Conservation (phyloP, 2,888 invertebrate species). For the Amiota communis region DNA sequence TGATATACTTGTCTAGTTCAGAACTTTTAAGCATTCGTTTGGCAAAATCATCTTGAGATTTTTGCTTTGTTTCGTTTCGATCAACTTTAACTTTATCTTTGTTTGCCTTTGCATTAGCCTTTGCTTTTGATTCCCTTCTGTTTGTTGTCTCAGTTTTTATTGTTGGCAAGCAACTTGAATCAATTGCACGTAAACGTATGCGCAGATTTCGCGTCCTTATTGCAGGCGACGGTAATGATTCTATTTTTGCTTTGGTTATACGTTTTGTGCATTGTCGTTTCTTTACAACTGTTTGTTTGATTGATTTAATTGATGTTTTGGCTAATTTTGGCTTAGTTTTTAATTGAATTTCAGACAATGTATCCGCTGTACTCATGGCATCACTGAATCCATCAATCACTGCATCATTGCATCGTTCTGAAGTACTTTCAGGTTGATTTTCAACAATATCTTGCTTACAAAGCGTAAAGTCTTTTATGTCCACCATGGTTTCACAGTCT, state of each 20-base stretch:
- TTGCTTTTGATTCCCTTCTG: slow-evolving; percentile 2
- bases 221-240: background rate
- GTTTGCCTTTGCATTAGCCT: too few relatives aligned
- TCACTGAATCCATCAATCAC: background rate
- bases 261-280: background rate
- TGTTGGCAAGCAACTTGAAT: background rate
- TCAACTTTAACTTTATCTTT: slow-evolving; percentile 5
- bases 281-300: background rate
- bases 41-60: background rate
- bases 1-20: slow-evolving; percentile 7
- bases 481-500: background rate
- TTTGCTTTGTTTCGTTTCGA: background rate
- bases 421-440: background rate
- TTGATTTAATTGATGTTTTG: background rate
- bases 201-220: background rate
- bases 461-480: slow-evolving; percentile 3
- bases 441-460: slow-evolving; percentile 1
- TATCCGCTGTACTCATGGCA: background rate
- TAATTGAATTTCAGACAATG: background rate
- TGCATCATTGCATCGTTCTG: background rate
- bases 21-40: slow-evolving; percentile 4
- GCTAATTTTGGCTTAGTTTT: background rate
- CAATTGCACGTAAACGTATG: slow-evolving; percentile 1
- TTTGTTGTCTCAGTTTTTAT: background rate
- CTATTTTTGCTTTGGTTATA: background rate